These are phyloP conservation scores for Lycocerus yunnanus DNA, from an alignment of 2,888 invertebrate species.

Conservation along the genomic window DNA sequence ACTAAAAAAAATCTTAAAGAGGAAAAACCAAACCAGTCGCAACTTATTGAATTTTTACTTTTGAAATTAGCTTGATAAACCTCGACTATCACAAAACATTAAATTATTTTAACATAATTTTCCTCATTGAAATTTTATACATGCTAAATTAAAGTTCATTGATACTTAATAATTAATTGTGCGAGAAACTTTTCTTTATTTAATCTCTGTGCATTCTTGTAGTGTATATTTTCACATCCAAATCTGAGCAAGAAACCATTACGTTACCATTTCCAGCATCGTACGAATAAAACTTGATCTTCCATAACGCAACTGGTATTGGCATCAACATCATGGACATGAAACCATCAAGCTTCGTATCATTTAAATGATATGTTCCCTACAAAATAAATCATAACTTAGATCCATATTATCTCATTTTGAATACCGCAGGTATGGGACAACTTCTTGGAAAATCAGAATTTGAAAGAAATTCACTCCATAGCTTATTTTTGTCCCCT, in stretches of 20 bases:
- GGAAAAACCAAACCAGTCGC: too few relatives aligned
- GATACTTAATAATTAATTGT: too few relatives aligned
- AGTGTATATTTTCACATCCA: neutral
- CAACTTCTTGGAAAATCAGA: neutral
- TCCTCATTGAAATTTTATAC: too few relatives aligned
- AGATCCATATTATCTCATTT: neutral
- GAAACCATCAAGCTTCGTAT: neutral
- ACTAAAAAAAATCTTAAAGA: too few relatives aligned
- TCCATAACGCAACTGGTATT: neutral
- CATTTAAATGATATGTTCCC: neutral
- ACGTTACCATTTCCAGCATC: neutral
- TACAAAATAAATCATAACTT: neutral
- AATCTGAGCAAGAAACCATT: neutral
- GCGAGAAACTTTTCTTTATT: too few relatives aligned
- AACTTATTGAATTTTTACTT: too few relatives aligned
- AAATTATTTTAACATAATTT: too few relatives aligned
- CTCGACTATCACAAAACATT: too few relatives aligned
- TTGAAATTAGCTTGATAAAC: too few relatives aligned
- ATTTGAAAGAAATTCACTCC: neutral
- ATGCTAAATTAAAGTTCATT: too few relatives aligned
- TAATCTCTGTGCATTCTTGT: neutral
- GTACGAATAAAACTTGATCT: neutral
- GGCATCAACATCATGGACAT: neutral
- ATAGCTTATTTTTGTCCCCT: neutral
- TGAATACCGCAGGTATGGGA: neutral